Conservation (phyloP, 2,113 vertebrate genomes). For the Syrmaticus mikado region DNA sequence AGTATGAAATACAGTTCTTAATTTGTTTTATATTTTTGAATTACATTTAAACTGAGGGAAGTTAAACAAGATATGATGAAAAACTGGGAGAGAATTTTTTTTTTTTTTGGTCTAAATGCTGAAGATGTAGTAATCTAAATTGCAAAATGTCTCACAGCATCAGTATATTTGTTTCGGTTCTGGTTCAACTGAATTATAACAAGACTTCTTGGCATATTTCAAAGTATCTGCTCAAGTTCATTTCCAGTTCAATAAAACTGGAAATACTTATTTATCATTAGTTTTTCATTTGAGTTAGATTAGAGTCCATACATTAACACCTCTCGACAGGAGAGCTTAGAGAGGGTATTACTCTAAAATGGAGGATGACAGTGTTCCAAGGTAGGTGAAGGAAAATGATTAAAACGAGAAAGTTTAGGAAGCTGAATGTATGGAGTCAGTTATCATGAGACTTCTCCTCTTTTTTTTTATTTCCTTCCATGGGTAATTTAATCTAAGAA, state of each 20-base stretch:
- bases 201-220: background rate
- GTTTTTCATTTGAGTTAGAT: background rate
- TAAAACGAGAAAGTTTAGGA: background rate
- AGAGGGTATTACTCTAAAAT: background rate
- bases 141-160: constrained; percentile 48
- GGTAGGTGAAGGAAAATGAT: background rate
- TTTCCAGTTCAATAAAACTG: background rate
- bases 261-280: background rate
- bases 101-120: background rate
- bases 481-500: background rate
- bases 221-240: background rate
- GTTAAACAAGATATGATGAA: background rate
- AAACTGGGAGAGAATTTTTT: background rate
- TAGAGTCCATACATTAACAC: background rate
- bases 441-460: background rate
- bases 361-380: background rate
- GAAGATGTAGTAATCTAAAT: constrained; percentile 50
- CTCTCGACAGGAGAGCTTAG: background rate
- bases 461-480: background rate
- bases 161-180: constrained; percentile 11
- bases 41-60: background rate
- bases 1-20: constrained; percentile 10
- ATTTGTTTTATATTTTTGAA: constrained; percentile 15
- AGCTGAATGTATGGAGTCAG: background rate
- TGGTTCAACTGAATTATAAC: background rate